These are phyloP conservation scores for Muricea muricata DNA, from an alignment of 92 coral and sea anemone species.

Conservation along the genomic window DNA sequence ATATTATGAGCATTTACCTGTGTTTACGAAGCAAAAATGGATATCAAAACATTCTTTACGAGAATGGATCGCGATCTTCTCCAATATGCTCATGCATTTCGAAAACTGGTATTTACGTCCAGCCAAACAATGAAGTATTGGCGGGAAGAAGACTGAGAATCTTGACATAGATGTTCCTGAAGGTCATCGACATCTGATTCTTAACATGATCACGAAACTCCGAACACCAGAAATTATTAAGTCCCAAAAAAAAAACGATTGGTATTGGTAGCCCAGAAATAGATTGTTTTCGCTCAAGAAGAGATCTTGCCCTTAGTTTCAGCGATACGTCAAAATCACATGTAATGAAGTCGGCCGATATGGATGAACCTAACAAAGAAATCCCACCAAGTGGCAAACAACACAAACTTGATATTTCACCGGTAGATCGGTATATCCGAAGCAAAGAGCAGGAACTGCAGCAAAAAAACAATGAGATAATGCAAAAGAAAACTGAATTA, in stretches of 20 bases:
- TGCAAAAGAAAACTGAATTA: slow-evolving; percentile 7
- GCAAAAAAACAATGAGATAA: slow-evolving; percentile 26
- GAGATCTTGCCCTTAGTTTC: not conserved
- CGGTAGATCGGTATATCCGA: slow-evolving; percentile 35
- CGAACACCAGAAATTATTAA: slow-evolving; percentile 26
- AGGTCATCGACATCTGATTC: slow-evolving; percentile 48
- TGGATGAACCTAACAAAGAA: not conserved
- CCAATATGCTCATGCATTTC: slow-evolving; percentile 20
- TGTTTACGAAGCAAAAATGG: not conserved
- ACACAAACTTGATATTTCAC: slow-evolving; percentile 1
- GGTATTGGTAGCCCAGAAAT: not conserved
- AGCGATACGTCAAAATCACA: not conserved
- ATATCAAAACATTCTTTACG: slow-evolving; percentile 20
- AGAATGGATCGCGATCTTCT: slow-evolving; percentile 16
- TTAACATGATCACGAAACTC: slow-evolving; percentile 35
- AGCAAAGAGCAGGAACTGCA: slow-evolving; percentile 25
- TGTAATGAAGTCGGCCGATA: not conserved
- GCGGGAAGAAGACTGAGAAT: slow-evolving; percentile 34
- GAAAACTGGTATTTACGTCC: slow-evolving; percentile 24
- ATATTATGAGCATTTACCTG: not conserved
- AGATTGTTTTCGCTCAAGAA: slow-evolving; percentile 4
- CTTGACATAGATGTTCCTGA: slow-evolving; percentile 44
- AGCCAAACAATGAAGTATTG: slow-evolving; percentile 45
- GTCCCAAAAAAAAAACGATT: too few species aligned
- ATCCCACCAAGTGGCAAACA: not conserved